Evolutionary conservation across 2,797 vertebrate species (phyloP), one percentile per base, ranked within the genome.

Genomic region (Lacerta viridis): DNA sequence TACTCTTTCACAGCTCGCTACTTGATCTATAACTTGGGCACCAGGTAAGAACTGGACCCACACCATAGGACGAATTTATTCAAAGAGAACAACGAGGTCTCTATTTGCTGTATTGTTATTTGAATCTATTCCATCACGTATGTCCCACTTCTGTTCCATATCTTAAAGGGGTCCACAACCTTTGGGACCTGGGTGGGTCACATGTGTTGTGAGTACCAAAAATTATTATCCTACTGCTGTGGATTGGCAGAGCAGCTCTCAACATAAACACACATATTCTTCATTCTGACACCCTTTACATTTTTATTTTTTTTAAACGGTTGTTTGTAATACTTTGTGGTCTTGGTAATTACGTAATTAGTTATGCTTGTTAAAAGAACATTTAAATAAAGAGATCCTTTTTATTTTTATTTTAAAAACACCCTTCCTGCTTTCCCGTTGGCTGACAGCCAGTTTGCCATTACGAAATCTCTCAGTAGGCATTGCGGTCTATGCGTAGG

Each of bases 1-100:
- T 97, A 97, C 96, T 98, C 98, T 96, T 98, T 97, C 97, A 97
- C 96, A 94, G 98, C 98, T 95, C 97, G 95, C 94, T 98, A 97
- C 97, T 95, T 97, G 92, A 96, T 98, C 96, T 97, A 97, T 97
- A 96, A 85, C 94, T 96, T 98, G 96, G 96, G 96, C 93, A 97
- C 95, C 96, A 97, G 98, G 98, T 98, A 97, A 96, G 97, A 64
- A 27, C 10, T 46, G 17, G 33, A 29, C 66, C 2, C 23, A 3
- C 23, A 29, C 66, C 39, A 41, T 66, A 17, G 29, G 29, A 86
- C 6, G 7, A 11, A 46, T 36, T n/a, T 43, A 3, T 78, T 68
- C 39, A 61, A 76, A 18, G 1, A 41, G 39, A 85, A 85, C 36
- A 33, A 61, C 33, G 41, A 78, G 13, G 23, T 39, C 7, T 74